Conservation (phyloP, 2,888 invertebrate species). For the Orchesellides sinensis region DNA sequence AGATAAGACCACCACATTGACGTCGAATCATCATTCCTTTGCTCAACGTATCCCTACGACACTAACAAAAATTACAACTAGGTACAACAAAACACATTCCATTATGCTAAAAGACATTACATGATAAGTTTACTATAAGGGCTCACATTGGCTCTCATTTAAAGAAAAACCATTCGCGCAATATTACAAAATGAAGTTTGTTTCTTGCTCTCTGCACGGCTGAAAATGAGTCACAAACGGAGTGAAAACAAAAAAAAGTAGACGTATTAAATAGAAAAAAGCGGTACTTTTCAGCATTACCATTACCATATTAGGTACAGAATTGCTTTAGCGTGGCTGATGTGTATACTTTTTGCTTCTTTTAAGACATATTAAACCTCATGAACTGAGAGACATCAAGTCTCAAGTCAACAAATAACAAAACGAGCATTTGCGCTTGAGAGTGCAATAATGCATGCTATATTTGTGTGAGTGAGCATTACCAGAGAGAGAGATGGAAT, state of each 20-base stretch:
- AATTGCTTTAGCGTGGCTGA: conserved; percentile 31
- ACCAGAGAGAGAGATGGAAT: conserved; percentile 4
- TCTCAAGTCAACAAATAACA: conserved; percentile 56
- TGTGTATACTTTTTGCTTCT: conserved; percentile 5
- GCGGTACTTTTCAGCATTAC: conserved; percentile 45
- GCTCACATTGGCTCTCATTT: conserved; percentile 39
- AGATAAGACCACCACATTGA: background rate
- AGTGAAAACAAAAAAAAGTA: conserved; percentile 43
- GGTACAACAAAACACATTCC: background rate
- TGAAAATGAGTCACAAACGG: conserved; percentile 23
- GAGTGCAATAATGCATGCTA: conserved; percentile 20
- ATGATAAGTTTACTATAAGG: conserved; percentile 1
- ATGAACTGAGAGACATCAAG: conserved; percentile 55
- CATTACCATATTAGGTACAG: conserved; percentile 63
- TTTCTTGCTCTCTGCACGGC: background rate
- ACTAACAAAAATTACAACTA: background rate
- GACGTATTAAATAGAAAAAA: conserved; percentile 20
- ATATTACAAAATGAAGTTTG: conserved; percentile 59
- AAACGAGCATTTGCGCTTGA: conserved; percentile 40
- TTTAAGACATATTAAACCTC: conserved; percentile 24
- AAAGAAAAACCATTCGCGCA: conserved; percentile 54
- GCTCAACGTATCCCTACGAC: background rate
- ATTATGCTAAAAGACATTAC: background rate
- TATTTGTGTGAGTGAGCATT: conserved; percentile 12
- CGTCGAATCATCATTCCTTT: background rate